phyloP scores from a whole-genome alignment of 64 coral and sea anemone species.

The Porites lutea region DNA sequence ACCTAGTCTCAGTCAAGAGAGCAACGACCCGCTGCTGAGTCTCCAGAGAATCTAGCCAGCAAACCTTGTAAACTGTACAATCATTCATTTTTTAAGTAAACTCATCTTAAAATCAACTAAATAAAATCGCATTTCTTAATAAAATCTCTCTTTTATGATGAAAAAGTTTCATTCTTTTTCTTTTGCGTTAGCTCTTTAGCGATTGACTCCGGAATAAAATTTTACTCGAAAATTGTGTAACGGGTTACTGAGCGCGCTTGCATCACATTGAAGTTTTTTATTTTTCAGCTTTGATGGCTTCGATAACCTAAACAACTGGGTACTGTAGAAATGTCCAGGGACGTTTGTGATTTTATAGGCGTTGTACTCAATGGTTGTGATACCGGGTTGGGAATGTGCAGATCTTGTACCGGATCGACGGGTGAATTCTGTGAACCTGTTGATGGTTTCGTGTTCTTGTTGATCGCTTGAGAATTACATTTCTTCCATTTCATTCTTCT shows the following conservation, averaged over 20 bases:
- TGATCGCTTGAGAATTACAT: constrained; percentile 93
- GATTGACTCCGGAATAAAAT: not conserved
- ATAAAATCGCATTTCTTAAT: constrained; percentile 44
- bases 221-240: constrained; percentile 15
- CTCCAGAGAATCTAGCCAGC: not conserved
- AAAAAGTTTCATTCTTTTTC: not conserved
- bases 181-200: constrained; percentile 18
- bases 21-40: constrained; percentile 26
- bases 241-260: constrained; percentile 18
- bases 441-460: constrained; percentile 80
- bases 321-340: constrained; percentile 27
- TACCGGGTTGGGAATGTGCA: constrained; percentile 69
- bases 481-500: constrained; percentile 99
- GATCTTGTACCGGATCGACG: constrained; percentile 79
- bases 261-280: not conserved
- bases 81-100: constrained; percentile 49
- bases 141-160: constrained; percentile 43
- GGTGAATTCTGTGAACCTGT: constrained; percentile 63
- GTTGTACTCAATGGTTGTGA: constrained; percentile 46
- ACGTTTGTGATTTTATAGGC: constrained; percentile 41
- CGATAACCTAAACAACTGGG: constrained; percentile 43
- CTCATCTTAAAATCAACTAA: constrained; percentile 41
- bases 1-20: not conserved
- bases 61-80: constrained; percentile 17
- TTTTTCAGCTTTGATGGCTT: constrained; percentile 28